Conservation (phyloP, 92 coral and sea anemone species). For the Chrysogorgia sp. region DNA sequence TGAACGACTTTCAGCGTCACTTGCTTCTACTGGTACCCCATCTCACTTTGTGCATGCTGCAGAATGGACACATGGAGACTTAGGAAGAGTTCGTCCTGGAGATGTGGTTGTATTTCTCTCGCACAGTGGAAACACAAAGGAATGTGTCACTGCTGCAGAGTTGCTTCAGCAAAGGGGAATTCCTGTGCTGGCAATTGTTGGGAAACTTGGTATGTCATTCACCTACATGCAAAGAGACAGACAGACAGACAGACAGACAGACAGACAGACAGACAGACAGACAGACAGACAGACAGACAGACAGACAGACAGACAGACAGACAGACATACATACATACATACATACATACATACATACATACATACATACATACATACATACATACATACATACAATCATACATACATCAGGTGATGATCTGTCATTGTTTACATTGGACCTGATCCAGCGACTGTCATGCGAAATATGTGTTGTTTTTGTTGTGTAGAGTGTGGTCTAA, state of each 20-base stretch:
- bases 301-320: too few species aligned
- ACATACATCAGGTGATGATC: too few species aligned
- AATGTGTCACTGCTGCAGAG: conserved; percentile 35
- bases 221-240: not conserved
- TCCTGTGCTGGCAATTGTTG: conserved; percentile 36
- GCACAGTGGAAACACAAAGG: conserved; percentile 44
- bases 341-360: too few species aligned
- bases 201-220: conserved; percentile 21
- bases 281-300: too few species aligned
- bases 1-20: conserved; percentile 40
- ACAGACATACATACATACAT: too few species aligned
- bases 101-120: conserved; percentile 38
- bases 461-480: not conserved
- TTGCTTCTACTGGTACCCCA: conserved; percentile 42
- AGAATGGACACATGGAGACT: conserved; percentile 44
- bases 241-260: too few species aligned
- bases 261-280: too few species aligned
- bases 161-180: conserved; percentile 34
- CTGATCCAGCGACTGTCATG: too few species aligned
- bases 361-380: too few species aligned
- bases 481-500: conserved; percentile 33
- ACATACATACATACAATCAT: too few species aligned
- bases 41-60: conserved; percentile 43
- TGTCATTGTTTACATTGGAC: too few species aligned
- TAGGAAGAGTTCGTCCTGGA: conserved; percentile 36